These are phyloP conservation scores for Cylindroiulus punctatus DNA, from an alignment of 2,888 invertebrate genomes.

Conservation along the genomic window DNA sequence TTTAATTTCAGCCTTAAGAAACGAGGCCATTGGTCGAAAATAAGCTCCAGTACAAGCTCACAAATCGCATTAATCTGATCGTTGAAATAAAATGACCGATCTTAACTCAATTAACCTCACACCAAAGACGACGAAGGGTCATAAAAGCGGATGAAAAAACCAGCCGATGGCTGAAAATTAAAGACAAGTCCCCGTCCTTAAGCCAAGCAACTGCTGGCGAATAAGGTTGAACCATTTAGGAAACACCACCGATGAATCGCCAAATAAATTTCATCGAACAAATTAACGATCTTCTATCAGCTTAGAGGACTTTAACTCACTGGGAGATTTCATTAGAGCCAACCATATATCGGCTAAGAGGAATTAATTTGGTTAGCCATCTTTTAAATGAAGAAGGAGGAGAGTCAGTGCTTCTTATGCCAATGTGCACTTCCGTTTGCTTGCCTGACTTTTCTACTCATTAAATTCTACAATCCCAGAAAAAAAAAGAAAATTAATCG, in stretches of 20 bases:
- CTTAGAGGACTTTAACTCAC: constrained; percentile 18
- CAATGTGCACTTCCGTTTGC: background rate
- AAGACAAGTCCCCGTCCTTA: background rate
- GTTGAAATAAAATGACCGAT: constrained; percentile 55
- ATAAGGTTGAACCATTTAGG: background rate
- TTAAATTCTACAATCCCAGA: background rate
- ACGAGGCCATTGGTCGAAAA: constrained; percentile 12
- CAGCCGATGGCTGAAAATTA: background rate
- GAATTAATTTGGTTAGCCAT: constrained; percentile 18
- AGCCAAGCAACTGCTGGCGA: background rate
- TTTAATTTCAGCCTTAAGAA: constrained; percentile 42
- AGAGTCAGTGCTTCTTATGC: background rate
- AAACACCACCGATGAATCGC: background rate
- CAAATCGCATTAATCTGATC: constrained; percentile 56
- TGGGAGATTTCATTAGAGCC: constrained; percentile 10
- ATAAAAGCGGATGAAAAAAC: constrained; percentile 27
- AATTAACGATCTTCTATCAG: background rate
- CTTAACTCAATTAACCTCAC: constrained; percentile 56
- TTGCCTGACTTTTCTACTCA: constrained; percentile 9
- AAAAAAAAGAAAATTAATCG: background rate
- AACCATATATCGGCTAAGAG: constrained; percentile 3
- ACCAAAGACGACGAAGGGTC: constrained; percentile 49
- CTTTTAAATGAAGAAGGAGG: background rate
- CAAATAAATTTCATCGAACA: constrained; percentile 11
- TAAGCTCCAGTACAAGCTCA: constrained; percentile 48